phyloP scores from a whole-genome alignment of 2,888 invertebrate genomes.

The Bhutanitis thaidina region DNA sequence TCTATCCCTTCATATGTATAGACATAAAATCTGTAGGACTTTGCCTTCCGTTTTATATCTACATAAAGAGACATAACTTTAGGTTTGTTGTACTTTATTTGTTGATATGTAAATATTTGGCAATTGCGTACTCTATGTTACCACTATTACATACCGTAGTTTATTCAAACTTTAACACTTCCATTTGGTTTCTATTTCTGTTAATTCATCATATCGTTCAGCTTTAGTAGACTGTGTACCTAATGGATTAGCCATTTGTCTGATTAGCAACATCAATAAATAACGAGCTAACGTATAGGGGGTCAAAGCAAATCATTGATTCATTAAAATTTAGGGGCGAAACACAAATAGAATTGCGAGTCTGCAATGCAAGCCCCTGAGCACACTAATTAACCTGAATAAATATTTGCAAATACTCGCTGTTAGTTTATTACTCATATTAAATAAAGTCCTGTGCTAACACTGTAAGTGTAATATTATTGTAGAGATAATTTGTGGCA shows the following conservation, averaged over 20 bases:
- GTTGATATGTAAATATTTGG: too few relatives aligned
- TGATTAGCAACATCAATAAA: constrained; percentile 75
- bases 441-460: constrained; percentile 11
- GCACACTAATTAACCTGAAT: constrained; percentile 64
- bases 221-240: constrained; percentile 48
- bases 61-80: too few relatives aligned
- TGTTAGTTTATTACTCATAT: constrained; percentile 17
- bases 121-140: too few relatives aligned
- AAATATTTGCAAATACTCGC: constrained; percentile 48
- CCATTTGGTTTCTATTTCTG: constrained; percentile 50
- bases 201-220: constrained; percentile 43
- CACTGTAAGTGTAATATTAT: constrained; percentile 11
- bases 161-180: constrained; percentile 36
- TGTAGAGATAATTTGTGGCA: constrained; percentile 17
- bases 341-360: constrained; percentile 45
- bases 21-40: too few relatives aligned
- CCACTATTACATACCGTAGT: too few relatives aligned
- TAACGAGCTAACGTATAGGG: constrained; percentile 55
- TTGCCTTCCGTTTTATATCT: too few relatives aligned
- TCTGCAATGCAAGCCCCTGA: constrained; percentile 42
- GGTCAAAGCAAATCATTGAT: constrained; percentile 64
- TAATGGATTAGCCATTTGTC: constrained; percentile 78
- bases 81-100: too few relatives aligned
- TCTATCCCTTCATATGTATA: too few relatives aligned
- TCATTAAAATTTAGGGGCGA: constrained; percentile 67